Conservation (phyloP, 2,113 vertebrate species). For the Gopherus flavomarginatus region DNA sequence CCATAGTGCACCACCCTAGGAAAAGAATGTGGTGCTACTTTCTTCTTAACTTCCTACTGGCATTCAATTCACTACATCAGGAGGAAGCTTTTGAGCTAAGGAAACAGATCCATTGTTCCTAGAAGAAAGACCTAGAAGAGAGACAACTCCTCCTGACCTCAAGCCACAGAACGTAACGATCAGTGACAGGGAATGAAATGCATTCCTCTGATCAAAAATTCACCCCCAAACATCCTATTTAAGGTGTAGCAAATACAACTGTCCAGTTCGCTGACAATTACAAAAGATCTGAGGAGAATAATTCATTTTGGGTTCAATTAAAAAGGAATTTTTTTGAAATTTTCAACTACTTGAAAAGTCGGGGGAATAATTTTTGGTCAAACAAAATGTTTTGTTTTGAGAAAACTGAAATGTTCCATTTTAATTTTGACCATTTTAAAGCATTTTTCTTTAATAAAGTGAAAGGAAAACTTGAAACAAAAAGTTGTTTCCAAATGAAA, state of each 20-base stretch:
- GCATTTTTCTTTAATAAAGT: neutral
- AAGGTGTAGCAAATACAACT: neutral
- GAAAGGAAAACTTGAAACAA: neutral
- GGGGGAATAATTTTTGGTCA: neutral
- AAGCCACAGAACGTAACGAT: neutral
- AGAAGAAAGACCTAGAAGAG: no score
- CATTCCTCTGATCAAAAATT: fast-evolving
- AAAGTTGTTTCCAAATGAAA: neutral
- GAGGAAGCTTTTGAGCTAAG: neutral
- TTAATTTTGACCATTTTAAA: neutral
- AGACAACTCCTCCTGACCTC: no score
- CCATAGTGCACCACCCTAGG: fast-evolving
- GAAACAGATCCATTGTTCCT: neutral
- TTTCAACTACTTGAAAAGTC: neutral
- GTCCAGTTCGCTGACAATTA: neutral
- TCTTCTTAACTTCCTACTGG: neutral
- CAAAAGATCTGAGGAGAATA: neutral
- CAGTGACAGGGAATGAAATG: neutral
- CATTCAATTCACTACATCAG: neutral
- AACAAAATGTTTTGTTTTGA: neutral
- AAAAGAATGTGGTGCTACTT: neutral
- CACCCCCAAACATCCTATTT: neutral
- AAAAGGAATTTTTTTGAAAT: neutral
- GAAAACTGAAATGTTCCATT: neutral
- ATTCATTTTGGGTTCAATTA: neutral